phyloP scores from a whole-genome alignment of 2,888 invertebrate species.

The Melanargia galathea region DNA sequence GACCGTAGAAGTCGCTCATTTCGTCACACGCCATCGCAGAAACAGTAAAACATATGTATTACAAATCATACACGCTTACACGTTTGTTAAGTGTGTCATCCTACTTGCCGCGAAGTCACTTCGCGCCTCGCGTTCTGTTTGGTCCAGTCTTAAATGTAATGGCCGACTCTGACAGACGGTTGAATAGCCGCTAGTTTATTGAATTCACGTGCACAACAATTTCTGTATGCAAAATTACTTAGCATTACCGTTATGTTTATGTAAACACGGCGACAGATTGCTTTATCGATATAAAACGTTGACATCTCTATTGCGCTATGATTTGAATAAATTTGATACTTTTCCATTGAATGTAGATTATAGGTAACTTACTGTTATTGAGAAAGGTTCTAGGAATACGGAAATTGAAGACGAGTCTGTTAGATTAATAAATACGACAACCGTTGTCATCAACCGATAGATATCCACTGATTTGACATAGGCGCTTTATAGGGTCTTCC shows the following conservation, averaged over 20 bases:
- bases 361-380: not conserved
- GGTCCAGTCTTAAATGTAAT: conserved; percentile 20
- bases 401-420: not conserved
- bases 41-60: no score
- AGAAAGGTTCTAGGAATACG: not conserved
- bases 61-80: no score
- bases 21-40: no score
- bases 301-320: conserved; percentile 42
- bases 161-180: conserved; percentile 35
- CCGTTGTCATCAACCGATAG: no score
- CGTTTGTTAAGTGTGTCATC: no score
- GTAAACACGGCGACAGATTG: conserved; percentile 42
- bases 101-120: not conserved
- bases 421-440: not conserved
- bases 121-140: not conserved
- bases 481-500: no score
- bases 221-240: conserved; percentile 45
- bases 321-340: conserved; percentile 37
- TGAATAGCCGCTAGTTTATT: conserved; percentile 40
- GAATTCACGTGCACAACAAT: conserved; percentile 32
- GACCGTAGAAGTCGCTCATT: no score
- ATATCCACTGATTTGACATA: no score
- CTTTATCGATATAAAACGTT: conserved; percentile 42
- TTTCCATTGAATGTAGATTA: conserved; percentile 27
- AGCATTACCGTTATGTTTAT: conserved; percentile 49